Evolutionary conservation across 2,888 invertebrate genomes (phyloP), one percentile per base, ranked within the genome.

Genomic region (Euzetes globulus): DNA sequence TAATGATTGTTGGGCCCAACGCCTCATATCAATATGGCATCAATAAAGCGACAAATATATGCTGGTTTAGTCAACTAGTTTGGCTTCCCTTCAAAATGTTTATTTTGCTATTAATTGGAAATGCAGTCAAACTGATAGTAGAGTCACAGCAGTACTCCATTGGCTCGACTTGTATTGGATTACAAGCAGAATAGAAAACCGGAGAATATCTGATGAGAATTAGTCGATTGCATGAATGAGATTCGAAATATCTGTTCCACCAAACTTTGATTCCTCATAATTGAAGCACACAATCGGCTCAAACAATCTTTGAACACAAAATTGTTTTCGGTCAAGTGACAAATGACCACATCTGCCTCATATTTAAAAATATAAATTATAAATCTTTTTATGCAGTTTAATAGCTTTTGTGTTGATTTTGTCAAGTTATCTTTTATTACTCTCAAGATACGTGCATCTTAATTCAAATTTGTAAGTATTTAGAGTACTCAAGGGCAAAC

Each of bases 1-100:
- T 58, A n/a, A n/a, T n/a, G 25, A 22, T 5, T 15, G 3, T 47
- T 11, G 17, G 47, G 3, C 17, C 17, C 13, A 41, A 41, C 47
- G 15, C 17, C 3, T 13, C 13, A 41, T 41, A 52, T 52, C 52
- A 52, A 52, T 52, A 17, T 17, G 52, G 9, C 17, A 52, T 52
- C 52, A 52, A 52, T 52, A 52, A 22, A 58, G 7, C 58, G 58
- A 58, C 47, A 58, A 58, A 58, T 58, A 58, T 58, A 58, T 58
- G 25, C 58, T 58, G 25, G 25, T 22, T 22, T 58, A 15, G 11
- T 22, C 7, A 25, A 4, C 7, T 58, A 19, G 22, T 4, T 58
- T 58, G 58, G 58, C 58, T 58, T 58, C 25, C 25, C 58, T 58
- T 58, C 58, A 58, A 58, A 58, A 58, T 5, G 58, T 58, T 58